These are phyloP conservation scores for Palythoa grandiflora DNA, from an alignment of 92 coral and sea anemone genomes.

Conservation along the genomic window DNA sequence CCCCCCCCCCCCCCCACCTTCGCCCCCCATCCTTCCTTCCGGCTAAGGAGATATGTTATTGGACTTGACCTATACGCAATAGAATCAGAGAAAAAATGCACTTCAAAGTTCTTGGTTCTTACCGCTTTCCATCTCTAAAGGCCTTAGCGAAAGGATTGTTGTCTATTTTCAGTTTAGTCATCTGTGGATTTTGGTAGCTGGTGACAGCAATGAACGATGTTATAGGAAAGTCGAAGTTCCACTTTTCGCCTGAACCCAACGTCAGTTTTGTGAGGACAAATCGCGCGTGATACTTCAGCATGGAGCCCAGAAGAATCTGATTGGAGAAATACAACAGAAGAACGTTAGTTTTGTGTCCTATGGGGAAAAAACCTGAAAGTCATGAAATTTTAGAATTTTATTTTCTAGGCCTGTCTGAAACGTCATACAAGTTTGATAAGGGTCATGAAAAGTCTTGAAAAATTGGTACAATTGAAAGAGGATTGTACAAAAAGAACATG, in stretches of 20 bases:
- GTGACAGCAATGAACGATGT: constrained; percentile 95
- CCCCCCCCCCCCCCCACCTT: too few relatives aligned
- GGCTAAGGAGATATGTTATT: too few relatives aligned
- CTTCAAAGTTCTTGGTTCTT: background rate
- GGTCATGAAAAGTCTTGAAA: too few relatives aligned
- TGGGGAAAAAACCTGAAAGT: background rate
- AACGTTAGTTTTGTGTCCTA: background rate
- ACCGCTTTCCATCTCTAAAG: constrained; percentile 87
- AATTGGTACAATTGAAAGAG: too few relatives aligned
- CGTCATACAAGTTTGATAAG: too few relatives aligned
- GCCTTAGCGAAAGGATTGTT: constrained; percentile 89
- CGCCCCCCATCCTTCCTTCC: too few relatives aligned
- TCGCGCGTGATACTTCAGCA: constrained; percentile 86
- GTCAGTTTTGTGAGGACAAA: constrained; percentile 78
- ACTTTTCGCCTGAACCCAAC: constrained; percentile 78
- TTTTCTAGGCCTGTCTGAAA: too few relatives aligned
- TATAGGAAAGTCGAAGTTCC: constrained; percentile 91
- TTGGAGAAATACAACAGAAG: background rate
- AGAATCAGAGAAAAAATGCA: background rate
- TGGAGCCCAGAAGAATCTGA: constrained; percentile 79
- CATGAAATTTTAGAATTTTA: too few relatives aligned
- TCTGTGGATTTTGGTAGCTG: constrained; percentile 84
- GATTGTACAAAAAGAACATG: too few relatives aligned
- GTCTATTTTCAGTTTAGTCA: constrained; percentile 90
- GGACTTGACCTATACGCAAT: too few relatives aligned